Evolutionary conservation across 2,888 invertebrate genomes (phyloP), one percentile per base, ranked within the genome.

Genomic region (Rhorus exstirpatorius): DNA sequence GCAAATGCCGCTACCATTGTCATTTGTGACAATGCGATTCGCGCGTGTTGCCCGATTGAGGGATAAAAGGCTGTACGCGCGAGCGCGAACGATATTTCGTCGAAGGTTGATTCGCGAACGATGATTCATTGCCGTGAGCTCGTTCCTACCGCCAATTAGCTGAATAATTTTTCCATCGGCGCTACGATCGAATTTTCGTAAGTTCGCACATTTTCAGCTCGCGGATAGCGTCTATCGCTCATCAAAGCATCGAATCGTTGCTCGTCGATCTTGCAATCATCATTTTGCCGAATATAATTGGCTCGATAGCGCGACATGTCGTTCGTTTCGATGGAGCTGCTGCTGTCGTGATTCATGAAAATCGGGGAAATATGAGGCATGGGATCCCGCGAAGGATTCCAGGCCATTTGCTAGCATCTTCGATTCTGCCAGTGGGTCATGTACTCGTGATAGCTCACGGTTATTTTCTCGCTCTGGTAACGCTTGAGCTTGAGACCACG

Each of bases 391-490:
- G 63, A 58, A 85, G 93, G 93, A 94, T 94, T 94, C 95, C 95
- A 94, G 93, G 94, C 93, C 93, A 94, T 93, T 93, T 95, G 96
- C 96, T 96, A 96, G 96, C 96, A 96, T 87, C 95, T 95, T 90
- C 95, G 95, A 87, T 93, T 94, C 85, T 94, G 94, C 94, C 95
- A 95, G 87, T 95, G 94, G 91, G 94, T 95, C 93, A 96, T 94
- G 93, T 98, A 98, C 87, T 98, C 97, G 91, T 95, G 96, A 94
- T 98, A 98, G 85, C 96, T 95, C 90, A 97, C 97, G 53, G 97
- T 97, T 81, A 99, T 96, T 94, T 98, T 98, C 93, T 99, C 99
- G 89, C 98, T 98, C 93, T 98, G 98, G 94, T 99, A 99, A 88
- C 99, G 97, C 71, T 98, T 99, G 90, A 99, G 94, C 93, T 98